Base-by-base conservation (phyloP, 2,113 vertebrate genomes). In the Chascanopsetta lugubris region DNA sequence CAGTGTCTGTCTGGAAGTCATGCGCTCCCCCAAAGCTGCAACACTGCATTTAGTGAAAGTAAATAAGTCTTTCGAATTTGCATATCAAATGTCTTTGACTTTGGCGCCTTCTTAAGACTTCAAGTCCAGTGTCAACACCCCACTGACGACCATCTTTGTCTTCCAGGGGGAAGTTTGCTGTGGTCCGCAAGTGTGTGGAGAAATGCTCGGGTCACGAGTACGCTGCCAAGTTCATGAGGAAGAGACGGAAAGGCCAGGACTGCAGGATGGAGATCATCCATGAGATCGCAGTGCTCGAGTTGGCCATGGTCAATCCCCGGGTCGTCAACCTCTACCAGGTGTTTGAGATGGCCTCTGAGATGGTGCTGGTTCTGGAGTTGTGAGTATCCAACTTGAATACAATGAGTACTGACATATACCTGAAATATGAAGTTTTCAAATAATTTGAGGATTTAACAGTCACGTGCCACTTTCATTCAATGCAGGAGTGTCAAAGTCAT, bases 301-400 rank as follows among this genome's bases (percentile, higher is more conserved):
- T 92, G 69, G 92, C 92, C 55, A 83, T 77, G 0, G 38, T 78
- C 42, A 90, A 81, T 68, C 64, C 43, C 1, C 84, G 87, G 2
- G 91, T 93, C 38, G 85, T 93, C 63, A 89, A 87, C 82, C 85
- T 93, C 6, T 86, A 91, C 68, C 84, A 88, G 42, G 91, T 93
- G 54, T 93, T 91, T 4, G 92, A 93, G 81, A 92, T 90, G 74
- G 54, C 88, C 17, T 88, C 88, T 1, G 92, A 93, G 87, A 93
- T 93, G 89, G 91, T 93, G 55, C 88, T 93, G n/a, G 90, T 93
- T 38, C 82, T 93, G 21, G 91, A 93, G 61, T 93, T 89, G 92
- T 93, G 60, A 93, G 92, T 89, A 75, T 60, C 30, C 3, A 15
- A 18, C 21, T n/a, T 7, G 3, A n/a, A 54, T 38, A 22, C 9